These are phyloP conservation scores for Cylindroiulus punctatus DNA, from an alignment of 2,888 invertebrate genomes.

Conservation along the genomic window DNA sequence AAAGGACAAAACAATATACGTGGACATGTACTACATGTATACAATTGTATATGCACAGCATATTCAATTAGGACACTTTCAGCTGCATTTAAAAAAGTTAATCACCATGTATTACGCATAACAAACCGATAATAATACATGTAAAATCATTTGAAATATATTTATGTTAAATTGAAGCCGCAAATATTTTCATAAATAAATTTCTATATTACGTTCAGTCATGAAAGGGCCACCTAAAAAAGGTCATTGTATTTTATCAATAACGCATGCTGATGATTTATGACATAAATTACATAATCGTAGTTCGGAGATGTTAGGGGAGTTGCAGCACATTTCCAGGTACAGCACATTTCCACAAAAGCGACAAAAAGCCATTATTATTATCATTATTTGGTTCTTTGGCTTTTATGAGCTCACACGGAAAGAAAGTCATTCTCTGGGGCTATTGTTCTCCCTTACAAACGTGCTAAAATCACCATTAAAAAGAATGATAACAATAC, in stretches of 20 bases:
- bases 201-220: not conserved
- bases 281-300: not conserved
- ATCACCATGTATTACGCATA: not conserved
- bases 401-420: not conserved
- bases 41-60: too few species aligned
- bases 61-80: too few species aligned
- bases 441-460: slow-evolving; percentile 2
- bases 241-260: not conserved
- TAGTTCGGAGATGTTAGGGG: not conserved
- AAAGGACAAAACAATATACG: too few species aligned
- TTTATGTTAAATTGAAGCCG: not conserved
- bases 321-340: too few species aligned
- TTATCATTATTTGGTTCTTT: not conserved
- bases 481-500: not conserved
- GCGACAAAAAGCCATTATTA: not conserved
- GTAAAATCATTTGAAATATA: not conserved
- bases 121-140: not conserved
- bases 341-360: not conserved
- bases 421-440: not conserved
- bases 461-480: slow-evolving; percentile 29
- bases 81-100: too few species aligned
- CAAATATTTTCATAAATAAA: not conserved
- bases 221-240: not conserved
- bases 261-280: not conserved
- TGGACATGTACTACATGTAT: too few species aligned